Conservation (phyloP, 2,797 vertebrate genomes). For the Poecile montanus region DNA sequence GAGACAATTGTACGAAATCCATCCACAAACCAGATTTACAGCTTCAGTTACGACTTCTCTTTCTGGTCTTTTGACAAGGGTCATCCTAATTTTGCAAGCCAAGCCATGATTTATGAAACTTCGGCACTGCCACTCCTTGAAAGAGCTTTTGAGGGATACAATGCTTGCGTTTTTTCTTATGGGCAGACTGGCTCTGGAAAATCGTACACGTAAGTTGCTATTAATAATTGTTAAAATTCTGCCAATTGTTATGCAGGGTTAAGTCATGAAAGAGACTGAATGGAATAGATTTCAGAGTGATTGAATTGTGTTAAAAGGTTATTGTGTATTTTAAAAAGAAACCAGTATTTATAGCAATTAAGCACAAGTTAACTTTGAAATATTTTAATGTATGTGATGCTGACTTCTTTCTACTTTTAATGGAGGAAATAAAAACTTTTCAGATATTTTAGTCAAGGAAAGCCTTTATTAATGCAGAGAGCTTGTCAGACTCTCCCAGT, state of each 20-base stretch:
- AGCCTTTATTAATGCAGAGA: neutral
- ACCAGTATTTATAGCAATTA: neutral
- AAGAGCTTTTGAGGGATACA: slow-evolving; percentile 93
- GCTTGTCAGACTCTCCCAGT: neutral
- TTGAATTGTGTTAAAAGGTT: neutral
- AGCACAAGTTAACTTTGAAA: neutral
- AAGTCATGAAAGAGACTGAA: neutral
- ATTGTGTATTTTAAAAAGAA: neutral
- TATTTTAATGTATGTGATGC: neutral
- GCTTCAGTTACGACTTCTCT: slow-evolving; percentile 87
- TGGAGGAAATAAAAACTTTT: neutral
- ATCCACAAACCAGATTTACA: slow-evolving; percentile 83
- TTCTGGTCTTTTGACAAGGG: slow-evolving; percentile 89
- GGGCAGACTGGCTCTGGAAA: slow-evolving; percentile 98
- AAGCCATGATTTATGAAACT: slow-evolving; percentile 83
- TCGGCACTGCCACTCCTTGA: slow-evolving; percentile 88
- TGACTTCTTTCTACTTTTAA: neutral
- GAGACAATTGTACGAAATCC: slow-evolving; percentile 86
- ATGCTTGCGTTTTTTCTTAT: slow-evolving; percentile 94
- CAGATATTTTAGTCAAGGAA: neutral
- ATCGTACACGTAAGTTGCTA: slow-evolving; percentile 91
- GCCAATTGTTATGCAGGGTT: neutral
- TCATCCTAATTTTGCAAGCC: slow-evolving; percentile 82
- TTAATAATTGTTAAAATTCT: neutral
- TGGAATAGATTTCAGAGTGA: neutral